These are phyloP conservation scores for Sebastes trivittatus DNA, from an alignment of 2,797 vertebrate species.

Conservation along the genomic window DNA sequence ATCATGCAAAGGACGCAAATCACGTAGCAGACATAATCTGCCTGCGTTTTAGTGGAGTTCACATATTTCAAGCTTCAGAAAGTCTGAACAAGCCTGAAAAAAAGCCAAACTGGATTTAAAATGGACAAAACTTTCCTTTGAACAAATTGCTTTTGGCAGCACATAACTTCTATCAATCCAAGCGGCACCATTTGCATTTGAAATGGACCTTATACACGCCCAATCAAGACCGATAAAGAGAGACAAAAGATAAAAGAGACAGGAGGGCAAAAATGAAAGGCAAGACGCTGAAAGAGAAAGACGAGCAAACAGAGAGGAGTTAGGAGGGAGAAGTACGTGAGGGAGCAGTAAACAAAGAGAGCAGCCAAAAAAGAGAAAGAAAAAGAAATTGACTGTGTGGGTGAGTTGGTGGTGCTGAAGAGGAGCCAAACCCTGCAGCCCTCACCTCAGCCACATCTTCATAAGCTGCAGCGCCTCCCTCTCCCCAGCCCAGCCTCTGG, in stretches of 20 bases:
- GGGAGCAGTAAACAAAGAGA: conserved; percentile 71
- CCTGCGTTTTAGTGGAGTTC: neutral
- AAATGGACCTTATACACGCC: conserved; percentile 54
- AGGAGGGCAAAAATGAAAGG: conserved; percentile 63
- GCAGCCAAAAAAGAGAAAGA: conserved; percentile 42
- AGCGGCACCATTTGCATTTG: conserved; percentile 66
- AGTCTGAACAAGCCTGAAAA: conserved; percentile 1
- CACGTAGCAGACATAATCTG: neutral
- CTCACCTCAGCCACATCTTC: conserved; percentile 72
- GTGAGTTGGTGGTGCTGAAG: conserved; percentile 71
- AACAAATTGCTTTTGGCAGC: conserved; percentile 54
- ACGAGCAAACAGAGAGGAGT: conserved; percentile 52
- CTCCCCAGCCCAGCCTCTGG: conserved; percentile 64
- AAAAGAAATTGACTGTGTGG: conserved; percentile 53
- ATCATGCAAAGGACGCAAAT: neutral
- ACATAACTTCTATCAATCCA: conserved; percentile 50
- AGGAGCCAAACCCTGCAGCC: conserved; percentile 71
- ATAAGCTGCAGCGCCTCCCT: conserved; percentile 64
- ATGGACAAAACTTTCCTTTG: conserved; percentile 30
- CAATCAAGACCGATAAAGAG: conserved; percentile 62
- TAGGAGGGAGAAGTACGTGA: conserved; percentile 38
- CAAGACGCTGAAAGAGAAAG: conserved; percentile 49
- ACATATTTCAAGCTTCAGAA: conserved; percentile 18
- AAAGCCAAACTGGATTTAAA: conserved; percentile 29
- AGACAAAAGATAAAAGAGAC: conserved; percentile 67